Base-by-base conservation (phyloP, 1,140 invertebrate species). In the Euborellia annulipes region DNA sequence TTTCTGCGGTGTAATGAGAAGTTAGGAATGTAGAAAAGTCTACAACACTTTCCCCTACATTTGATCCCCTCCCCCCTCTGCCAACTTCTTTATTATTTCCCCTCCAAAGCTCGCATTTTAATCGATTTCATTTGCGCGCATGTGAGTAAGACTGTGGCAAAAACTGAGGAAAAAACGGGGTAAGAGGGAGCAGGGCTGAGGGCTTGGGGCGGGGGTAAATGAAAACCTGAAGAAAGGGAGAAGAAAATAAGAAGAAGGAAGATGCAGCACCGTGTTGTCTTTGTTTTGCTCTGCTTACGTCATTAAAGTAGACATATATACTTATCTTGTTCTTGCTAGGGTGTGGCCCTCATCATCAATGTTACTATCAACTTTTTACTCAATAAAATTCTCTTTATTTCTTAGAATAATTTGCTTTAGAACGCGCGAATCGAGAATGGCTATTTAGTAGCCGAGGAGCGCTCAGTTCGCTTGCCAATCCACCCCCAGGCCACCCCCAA, bases 91-190 rank as follows among this genome's bases (percentile, higher is more conserved):
- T 47, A 47, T 47, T 47, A 41, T 37, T 47, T 41, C 23, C 45
- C 45, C 45, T 47, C 22, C 38, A 21, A 47, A 41, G 45, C 45
- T 40, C 45, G 45, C 45, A 47, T 47, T 47, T 47, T 47, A 47
- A 47, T 47, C 45, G 45, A 47, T 47, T 47, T 47, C 45, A 47
- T 47, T 47, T 47, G 45, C 45, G 45, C 45, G 45, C 45, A 47
- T 47, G 45, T 47, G 45, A 47, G 39, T 22, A 37, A 41, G 45
- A 47, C 45, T 47, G 45, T 47, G 45, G 45, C 45, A 47, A 46
- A 47, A 39, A 47, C 45, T 34, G 7, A 16, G 34, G 20, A 34
- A 17, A 37, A 20, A 41, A 41, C 39, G 39, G 16, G 19, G 39
- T 21, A 39, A 41, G 39, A 22, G 39, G 39, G 19, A n/a, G 39